Evolutionary conservation across 2,888 invertebrate species (phyloP), one percentile per base, ranked within the genome.

Genomic region (Acrobasis repandana): DNA sequence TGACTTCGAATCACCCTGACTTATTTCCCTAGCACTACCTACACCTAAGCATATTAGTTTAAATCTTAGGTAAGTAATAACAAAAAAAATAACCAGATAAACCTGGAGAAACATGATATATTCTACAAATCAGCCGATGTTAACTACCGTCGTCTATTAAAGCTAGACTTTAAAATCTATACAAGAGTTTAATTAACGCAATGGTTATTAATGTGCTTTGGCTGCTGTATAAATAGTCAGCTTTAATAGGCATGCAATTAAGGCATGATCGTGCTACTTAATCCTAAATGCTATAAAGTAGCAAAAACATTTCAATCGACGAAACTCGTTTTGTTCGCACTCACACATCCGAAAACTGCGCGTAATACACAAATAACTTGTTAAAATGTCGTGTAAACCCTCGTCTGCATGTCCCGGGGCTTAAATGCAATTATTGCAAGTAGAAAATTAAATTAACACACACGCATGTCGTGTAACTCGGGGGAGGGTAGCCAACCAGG

Each of bases 381-480:
- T 82, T 82, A 83, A 81, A 83, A 76, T 82, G 84, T 82, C 83
- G 77, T 77, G 79, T 80, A 75, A 73, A 70, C 77, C 73, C 73
- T 74, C 75, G 76, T 75, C 76, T 73, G 79, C 73, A 77, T 73
- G 80, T 75, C 79, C 77, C 73, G 76, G 71, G 75, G 79, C 77
- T 67, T 70, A 75, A 76, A 80, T 82, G 85, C 87, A 90, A 90
- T 90, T 88, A 90, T 80, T 83, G 80, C 86, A 76, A 88, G 85
- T 86, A 85, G 89, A 90, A 90, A 91, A 91, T 91, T 91, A 89
- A 91, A 91, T 91, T 91, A 91, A 88, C 88, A 88, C 87, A 90
- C 90, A 88, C 88, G 86, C 88, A 86, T 78, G 72, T 71, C 80
- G 82, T 75, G 80, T 79, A 79, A 80, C 79, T 71, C 79, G 70